Percentiles rank a stretch among this genome's conserved stretches.
These are phyloP conservation scores for Erythrocercus mccallii DNA, from an alignment of 2,113 vertebrate genomes.

Conservation along the genomic window DNA sequence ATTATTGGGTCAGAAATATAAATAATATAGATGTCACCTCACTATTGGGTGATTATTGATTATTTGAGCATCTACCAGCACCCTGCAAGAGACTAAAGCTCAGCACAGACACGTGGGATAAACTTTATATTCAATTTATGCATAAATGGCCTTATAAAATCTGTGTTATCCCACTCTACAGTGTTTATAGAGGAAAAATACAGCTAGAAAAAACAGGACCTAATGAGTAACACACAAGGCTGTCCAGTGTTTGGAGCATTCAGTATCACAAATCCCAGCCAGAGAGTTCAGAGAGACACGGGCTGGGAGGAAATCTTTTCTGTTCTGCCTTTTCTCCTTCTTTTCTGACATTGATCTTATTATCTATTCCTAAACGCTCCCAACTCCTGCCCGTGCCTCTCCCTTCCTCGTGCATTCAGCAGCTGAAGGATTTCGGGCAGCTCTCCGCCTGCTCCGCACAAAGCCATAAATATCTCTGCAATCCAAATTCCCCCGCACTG, in stretches of 20 bases:
- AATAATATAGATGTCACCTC: not conserved
- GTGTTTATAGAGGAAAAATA: not conserved
- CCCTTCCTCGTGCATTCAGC: fast-evolving
- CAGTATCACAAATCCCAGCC: not conserved
- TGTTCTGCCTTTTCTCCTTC: not conserved
- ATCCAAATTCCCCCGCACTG: not conserved
- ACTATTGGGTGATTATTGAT: no score
- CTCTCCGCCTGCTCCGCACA: not conserved
- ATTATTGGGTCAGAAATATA: not conserved
- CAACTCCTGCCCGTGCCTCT: not conserved
- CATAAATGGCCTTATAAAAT: not conserved
- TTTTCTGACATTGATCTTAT: not conserved
- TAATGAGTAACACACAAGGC: not conserved
- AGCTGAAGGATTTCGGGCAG: fast-evolving
- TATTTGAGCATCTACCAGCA: not conserved
- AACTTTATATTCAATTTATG: not conserved
- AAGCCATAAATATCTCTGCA: fast-evolving
- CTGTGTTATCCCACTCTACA: not conserved
- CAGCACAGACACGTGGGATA: not conserved
- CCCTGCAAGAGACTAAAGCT: not conserved
- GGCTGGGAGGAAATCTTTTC: not conserved
- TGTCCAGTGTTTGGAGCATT: not conserved
- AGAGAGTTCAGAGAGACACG: fast-evolving
- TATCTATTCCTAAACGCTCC: not conserved
- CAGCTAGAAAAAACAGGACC: not conserved